phyloP scores from a whole-genome alignment of 2,797 vertebrate genomes.

The Aldrovandia affinis region DNA sequence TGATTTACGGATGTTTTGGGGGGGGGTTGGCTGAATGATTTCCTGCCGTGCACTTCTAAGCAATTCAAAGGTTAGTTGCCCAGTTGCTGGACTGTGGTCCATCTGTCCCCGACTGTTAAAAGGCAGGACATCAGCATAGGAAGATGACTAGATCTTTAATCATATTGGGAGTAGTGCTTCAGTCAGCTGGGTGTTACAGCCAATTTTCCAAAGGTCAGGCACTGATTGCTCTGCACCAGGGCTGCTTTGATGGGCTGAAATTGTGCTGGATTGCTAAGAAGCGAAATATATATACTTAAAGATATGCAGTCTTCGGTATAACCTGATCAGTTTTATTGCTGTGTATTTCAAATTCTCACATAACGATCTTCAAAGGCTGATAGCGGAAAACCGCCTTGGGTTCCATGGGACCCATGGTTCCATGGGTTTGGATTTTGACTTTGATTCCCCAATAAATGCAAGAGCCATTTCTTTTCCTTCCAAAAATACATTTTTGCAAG shows the following conservation, averaged over 20 bases:
- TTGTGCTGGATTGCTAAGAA: slow-evolving; percentile 9
- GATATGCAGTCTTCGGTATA: background rate
- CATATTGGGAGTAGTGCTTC: slow-evolving; percentile 30
- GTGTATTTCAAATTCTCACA: slow-evolving; percentile 25
- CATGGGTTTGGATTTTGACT: background rate
- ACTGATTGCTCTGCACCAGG: slow-evolving; percentile 15
- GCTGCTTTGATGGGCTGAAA: slow-evolving; percentile 11
- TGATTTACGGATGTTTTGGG: slow-evolving; percentile 5
- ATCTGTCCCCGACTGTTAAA: slow-evolving; percentile 17
- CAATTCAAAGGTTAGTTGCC: background rate
- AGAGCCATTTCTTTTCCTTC: background rate
- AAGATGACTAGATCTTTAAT: slow-evolving; percentile 39
- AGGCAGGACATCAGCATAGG: slow-evolving; percentile 29
- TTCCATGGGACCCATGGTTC: background rate
- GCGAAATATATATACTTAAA: slow-evolving; percentile 13
- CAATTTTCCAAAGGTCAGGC: slow-evolving; percentile 39
- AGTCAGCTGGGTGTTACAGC: slow-evolving; percentile 32
- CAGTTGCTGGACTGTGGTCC: background rate
- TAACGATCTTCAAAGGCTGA: background rate
- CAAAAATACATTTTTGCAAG: background rate
- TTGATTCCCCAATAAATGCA: background rate
- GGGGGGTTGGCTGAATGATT: slow-evolving; percentile 33
- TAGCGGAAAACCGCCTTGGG: background rate
- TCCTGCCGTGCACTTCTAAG: slow-evolving; percentile 19
- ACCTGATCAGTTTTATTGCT: background rate